These are phyloP conservation scores for Danio tinwini DNA, from an alignment of 2,797 vertebrate species.

Conservation along the genomic window DNA sequence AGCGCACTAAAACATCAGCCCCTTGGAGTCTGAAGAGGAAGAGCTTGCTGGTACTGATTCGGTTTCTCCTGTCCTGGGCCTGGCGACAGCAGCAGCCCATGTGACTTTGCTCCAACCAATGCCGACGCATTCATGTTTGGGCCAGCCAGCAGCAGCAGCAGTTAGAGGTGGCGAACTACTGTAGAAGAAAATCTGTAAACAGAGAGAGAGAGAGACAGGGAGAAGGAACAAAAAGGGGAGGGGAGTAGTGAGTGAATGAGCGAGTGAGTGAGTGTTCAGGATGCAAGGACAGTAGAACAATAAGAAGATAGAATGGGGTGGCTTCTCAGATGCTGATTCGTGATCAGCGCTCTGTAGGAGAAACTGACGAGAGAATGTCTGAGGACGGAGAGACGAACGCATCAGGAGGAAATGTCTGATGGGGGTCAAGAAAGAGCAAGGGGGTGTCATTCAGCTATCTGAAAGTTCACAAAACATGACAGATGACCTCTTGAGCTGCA, in stretches of 20 bases:
- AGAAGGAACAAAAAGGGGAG: constrained; percentile 31
- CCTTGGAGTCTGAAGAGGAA: constrained; percentile 21
- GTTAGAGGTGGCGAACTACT: constrained; percentile 65
- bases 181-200: constrained; percentile 60
- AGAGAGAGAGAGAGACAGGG: constrained; percentile 41
- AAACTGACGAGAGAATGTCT: constrained; percentile 37
- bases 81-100: constrained; percentile 75
- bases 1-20: constrained; percentile 11
- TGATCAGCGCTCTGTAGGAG: constrained; percentile 35
- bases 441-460: constrained; percentile 72
- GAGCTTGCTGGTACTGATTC: constrained; percentile 50
- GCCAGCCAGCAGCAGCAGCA: constrained; percentile 66
- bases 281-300: constrained; percentile 53
- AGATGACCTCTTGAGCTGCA: constrained; percentile 73
- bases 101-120: constrained; percentile 78
- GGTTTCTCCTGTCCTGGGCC: constrained; percentile 63
- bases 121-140: constrained; percentile 64
- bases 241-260: constrained; percentile 28
- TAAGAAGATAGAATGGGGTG: constrained; percentile 48
- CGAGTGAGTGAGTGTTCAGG: constrained; percentile 13
- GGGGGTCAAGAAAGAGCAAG: constrained; percentile 60
- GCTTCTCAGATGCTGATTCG: constrained; percentile 48
- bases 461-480: constrained; percentile 74
- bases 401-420: constrained; percentile 51
- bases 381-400: constrained; percentile 66